phyloP scores from a whole-genome alignment of 2,113 vertebrate species.

The Acrocephalus arundinaceus region DNA sequence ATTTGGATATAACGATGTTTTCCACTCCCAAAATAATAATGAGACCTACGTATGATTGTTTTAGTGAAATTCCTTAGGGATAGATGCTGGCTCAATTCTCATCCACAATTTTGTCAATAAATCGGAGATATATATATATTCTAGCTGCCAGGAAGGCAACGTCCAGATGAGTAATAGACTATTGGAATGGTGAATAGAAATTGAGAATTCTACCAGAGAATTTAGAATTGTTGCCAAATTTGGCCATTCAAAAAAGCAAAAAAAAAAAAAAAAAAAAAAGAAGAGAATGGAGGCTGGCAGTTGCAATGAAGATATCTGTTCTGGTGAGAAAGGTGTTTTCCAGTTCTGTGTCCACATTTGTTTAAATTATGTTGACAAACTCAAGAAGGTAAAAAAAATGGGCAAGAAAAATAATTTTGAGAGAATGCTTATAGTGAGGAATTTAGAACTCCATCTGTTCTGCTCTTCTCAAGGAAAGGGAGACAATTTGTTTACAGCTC shows the following conservation, averaged over 20 bases:
- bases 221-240: neutral
- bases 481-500: neutral
- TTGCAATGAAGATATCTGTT: neutral
- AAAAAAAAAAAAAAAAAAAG: neutral
- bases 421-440: neutral
- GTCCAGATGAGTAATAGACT: neutral
- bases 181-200: neutral
- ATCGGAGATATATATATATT: neutral
- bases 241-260: neutral
- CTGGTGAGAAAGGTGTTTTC: neutral
- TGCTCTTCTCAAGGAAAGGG: neutral
- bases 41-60: neutral
- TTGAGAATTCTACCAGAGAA: neutral
- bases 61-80: neutral
- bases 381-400: neutral
- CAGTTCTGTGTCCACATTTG: neutral
- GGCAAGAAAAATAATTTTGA: neutral
- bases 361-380: neutral
- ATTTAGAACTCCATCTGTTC: constrained; percentile 24
- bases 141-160: neutral
- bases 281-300: neutral
- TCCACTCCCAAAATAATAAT: neutral
- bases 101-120: neutral
- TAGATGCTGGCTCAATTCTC: neutral
- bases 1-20: neutral